phyloP scores from a whole-genome alignment of 2,797 vertebrate species.

The Cossypha niveicapilla region DNA sequence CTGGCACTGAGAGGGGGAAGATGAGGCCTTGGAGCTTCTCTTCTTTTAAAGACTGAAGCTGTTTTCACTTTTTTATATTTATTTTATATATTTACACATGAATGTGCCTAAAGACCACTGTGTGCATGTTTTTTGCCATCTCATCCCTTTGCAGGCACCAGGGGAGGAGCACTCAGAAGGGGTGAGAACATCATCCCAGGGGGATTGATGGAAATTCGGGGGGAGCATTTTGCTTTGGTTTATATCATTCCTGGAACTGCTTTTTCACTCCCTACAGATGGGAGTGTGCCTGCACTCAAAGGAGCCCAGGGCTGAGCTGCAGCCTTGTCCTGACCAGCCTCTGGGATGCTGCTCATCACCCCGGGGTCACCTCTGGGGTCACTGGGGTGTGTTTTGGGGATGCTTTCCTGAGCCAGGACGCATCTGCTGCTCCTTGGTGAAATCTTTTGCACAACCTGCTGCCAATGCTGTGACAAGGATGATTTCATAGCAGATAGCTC shows the following conservation, averaged over 20 bases:
- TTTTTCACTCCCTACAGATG: neutral
- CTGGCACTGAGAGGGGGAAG: neutral
- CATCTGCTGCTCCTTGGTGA: neutral
- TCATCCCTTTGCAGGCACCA: fast-evolving
- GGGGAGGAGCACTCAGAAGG: neutral
- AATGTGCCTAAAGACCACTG: neutral
- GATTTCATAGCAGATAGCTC: neutral
- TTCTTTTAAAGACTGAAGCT: neutral
- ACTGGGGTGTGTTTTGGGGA: neutral
- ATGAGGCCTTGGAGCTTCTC: neutral
- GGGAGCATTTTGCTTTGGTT: neutral
- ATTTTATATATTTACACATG: neutral
- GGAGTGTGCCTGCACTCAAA: neutral
- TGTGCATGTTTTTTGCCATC: neutral
- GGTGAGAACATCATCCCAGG: neutral
- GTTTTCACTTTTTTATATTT: neutral
- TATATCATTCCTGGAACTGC: neutral
- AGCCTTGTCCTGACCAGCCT: neutral
- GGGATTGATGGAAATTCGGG: fast-evolving
- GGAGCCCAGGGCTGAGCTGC: neutral
- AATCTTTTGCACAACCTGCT: neutral
- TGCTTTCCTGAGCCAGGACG: fast-evolving
- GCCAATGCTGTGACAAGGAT: neutral
- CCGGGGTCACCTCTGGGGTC: neutral
- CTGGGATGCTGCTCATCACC: neutral